Evolutionary conservation across 2,797 vertebrate genomes (phyloP).

Genomic region (Cossypha polioptera): DNA sequence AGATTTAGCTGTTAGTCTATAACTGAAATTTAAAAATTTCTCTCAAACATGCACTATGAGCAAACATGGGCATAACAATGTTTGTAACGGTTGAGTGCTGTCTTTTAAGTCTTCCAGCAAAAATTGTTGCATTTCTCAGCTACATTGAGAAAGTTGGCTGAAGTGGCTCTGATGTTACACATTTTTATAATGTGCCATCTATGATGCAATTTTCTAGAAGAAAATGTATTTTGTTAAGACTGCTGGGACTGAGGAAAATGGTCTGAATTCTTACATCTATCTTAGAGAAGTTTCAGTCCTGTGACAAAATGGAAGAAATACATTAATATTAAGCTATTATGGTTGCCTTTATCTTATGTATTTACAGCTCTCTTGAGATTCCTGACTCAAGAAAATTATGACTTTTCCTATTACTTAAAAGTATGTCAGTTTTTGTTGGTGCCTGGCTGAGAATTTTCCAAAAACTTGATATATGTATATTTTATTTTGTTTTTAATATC

Average conservation of each 20-base stretch:
- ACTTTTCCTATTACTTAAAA: background rate
- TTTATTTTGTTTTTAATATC: background rate
- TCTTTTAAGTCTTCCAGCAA: background rate
- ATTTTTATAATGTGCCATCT: background rate
- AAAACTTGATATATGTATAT: background rate
- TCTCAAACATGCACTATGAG: background rate
- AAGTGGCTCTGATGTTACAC: background rate
- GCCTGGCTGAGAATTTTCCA: background rate
- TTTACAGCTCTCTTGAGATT: background rate
- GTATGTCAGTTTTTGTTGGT: background rate
- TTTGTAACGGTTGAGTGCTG: background rate
- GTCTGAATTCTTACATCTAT: background rate
- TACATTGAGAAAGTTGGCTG: background rate
- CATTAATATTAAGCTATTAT: background rate
- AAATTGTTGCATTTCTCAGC: background rate
- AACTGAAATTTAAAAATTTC: background rate
- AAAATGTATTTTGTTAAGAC: background rate
- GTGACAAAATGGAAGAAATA: background rate
- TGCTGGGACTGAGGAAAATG: background rate
- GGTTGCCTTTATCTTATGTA: background rate
- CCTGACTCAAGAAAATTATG: background rate
- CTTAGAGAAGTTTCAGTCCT: background rate
- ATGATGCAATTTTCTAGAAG: background rate
- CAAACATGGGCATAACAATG: background rate
- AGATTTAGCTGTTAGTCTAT: background rate